Evolutionary conservation across 2,888 invertebrate genomes (phyloP).

Genomic region (Gisinianus flammeolus): DNA sequence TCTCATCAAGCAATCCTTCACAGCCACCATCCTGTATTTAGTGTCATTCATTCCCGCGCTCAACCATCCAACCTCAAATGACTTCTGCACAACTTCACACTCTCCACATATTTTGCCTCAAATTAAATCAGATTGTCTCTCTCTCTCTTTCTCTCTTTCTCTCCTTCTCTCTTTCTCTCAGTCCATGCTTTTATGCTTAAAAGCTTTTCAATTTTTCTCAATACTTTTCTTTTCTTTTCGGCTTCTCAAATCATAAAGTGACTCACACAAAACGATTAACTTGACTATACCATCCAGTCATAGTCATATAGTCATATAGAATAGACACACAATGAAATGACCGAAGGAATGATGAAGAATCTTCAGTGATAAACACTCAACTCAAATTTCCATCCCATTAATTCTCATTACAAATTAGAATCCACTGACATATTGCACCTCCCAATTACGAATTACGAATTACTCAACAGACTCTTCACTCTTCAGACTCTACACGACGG

Average conservation of each 20-base stretch:
- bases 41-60: conserved; percentile 29
- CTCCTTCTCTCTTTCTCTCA: not conserved
- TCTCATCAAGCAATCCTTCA: conserved; percentile 11
- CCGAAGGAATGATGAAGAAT: too few relatives aligned
- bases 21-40: conserved; percentile 34
- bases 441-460: too few relatives aligned
- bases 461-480: too few relatives aligned
- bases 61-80: conserved; percentile 24
- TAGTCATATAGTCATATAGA: too few relatives aligned
- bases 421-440: too few relatives aligned
- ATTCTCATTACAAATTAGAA: too few relatives aligned
- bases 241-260: conserved; percentile 6
- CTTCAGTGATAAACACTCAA: too few relatives aligned
- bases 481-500: too few relatives aligned
- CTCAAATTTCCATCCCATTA: not conserved
- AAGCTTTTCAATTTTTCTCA: conserved; percentile 36
- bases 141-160: not conserved
- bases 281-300: too few relatives aligned
- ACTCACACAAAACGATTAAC: not conserved
- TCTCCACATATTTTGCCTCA: not conserved
- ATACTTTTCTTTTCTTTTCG: not conserved
- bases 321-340: not conserved
- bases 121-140: conserved; percentile 23
- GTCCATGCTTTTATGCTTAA: conserved; percentile 8
- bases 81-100: conserved; percentile 26